Percentiles rank a stretch among this genome's conserved stretches.
phyloP scores from a whole-genome alignment of 1,140 invertebrate species.

The Seison nebaliae region DNA sequence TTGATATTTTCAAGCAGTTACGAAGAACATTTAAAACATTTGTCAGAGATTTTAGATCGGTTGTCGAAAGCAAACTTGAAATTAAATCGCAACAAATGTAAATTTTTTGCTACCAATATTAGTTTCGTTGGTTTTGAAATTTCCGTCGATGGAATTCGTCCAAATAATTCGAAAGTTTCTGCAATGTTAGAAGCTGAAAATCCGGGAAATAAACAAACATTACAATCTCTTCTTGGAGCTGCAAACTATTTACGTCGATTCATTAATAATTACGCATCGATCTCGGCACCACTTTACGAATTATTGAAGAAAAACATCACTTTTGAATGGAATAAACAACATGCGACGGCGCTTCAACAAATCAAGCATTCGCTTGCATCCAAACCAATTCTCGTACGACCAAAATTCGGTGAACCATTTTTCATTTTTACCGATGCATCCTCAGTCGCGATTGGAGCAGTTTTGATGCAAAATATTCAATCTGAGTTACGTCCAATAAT shows the following conservation, averaged over 20 bases:
- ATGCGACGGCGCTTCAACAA: constrained; percentile 11
- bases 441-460: constrained; percentile 12
- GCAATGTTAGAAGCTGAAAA: too few species aligned
- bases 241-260: too few species aligned
- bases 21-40: background rate
- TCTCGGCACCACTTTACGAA: too few species aligned
- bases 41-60: constrained; percentile 3
- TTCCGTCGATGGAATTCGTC: constrained; percentile 2
- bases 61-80: background rate
- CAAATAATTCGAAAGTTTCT: too few species aligned
- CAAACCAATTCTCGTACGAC: constrained; percentile 14
- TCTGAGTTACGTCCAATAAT: too few species aligned
- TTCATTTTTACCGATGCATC: constrained; percentile 15
- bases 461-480: constrained; percentile 14
- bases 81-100: constrained; percentile 9
- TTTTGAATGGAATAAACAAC: constrained; percentile 1
- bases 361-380: constrained; percentile 12
- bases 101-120: constrained; percentile 9
- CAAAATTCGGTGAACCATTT: constrained; percentile 13
- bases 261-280: too few species aligned
- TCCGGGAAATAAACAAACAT: too few species aligned
- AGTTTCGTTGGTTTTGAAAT: constrained; percentile 11
- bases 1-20: background rate
- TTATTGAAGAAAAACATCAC: constrained; percentile 17
- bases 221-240: too few species aligned